These are phyloP conservation scores for Neosalanx taihuensis DNA, from an alignment of 2,797 vertebrate species.

Conservation along the genomic window DNA sequence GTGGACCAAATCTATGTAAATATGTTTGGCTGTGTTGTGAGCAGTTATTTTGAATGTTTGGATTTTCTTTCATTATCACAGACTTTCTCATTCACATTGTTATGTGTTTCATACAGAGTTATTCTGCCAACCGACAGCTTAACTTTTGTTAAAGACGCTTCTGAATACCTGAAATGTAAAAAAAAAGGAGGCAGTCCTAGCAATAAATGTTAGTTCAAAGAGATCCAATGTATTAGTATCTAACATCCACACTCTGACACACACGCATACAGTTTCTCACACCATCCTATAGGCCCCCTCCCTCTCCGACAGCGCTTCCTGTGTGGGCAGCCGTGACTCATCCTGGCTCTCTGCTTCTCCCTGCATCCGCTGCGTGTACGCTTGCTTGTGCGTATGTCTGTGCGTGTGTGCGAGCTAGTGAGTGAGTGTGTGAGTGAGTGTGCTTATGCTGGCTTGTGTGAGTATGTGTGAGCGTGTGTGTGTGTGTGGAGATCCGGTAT, in stretches of 20 bases:
- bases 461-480: neutral
- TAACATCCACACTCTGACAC: constrained; percentile 18
- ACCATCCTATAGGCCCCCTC: constrained; percentile 43
- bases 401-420: constrained; percentile 1
- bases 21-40: neutral
- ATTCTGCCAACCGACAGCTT: neutral
- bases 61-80: neutral
- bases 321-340: constrained; percentile 76
- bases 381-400: constrained; percentile 8
- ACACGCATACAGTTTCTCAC: constrained; percentile 25
- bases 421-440: constrained; percentile 9
- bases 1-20: no score
- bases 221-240: neutral
- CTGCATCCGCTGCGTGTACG: constrained; percentile 41
- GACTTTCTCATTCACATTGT: no score
- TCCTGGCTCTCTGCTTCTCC: constrained; percentile 65
- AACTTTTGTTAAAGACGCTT: neutral
- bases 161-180: neutral
- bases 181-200: neutral
- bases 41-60: neutral
- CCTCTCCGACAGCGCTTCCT: constrained; percentile 62
- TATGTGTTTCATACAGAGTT: no score
- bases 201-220: neutral
- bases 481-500: constrained; percentile 46
- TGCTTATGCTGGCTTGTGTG: constrained; percentile 4